A percentile compares a stretch with the other conserved stretches of the same genome.
phyloP scores from a whole-genome alignment of 2,888 invertebrate genomes.

The Hirtodrosophila cameraria region DNA sequence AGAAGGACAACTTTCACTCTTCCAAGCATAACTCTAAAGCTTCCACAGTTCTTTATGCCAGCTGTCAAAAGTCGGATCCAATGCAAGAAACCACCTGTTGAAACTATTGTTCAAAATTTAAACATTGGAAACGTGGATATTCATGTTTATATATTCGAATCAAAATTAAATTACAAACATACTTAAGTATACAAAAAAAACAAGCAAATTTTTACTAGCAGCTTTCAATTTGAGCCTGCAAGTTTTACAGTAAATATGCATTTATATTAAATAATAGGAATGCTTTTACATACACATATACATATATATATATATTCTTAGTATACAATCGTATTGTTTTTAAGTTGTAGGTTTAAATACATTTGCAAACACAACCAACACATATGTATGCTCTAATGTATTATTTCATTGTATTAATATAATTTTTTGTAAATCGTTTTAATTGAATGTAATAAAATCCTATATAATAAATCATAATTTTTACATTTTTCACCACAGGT shows the following conservation, averaged over 20 bases:
- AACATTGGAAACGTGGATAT: constrained; percentile 38
- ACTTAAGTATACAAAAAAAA: constrained; percentile 35
- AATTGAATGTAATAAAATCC: constrained; percentile 64
- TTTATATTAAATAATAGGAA: constrained; percentile 62
- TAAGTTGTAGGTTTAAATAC: constrained; percentile 61
- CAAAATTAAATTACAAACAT: constrained; percentile 51
- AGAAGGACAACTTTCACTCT: constrained; percentile 55
- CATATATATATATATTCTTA: constrained; percentile 43
- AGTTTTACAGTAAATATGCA: constrained; percentile 67
- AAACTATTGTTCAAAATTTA: constrained; percentile 41
- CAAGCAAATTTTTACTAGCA: constrained; percentile 51
- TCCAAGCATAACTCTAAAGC: constrained; percentile 40
- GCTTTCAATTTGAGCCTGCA: constrained; percentile 53
- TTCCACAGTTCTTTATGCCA: constrained; percentile 43
- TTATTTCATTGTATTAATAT: constrained; percentile 58
- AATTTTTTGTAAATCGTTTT: constrained; percentile 69
- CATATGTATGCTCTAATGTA: constrained; percentile 65
- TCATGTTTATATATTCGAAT: constrained; percentile 56
- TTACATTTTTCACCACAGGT: too few species aligned
- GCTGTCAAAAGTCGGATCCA: constrained; percentile 69
- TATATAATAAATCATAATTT: constrained; percentile 22
- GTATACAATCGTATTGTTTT: constrained; percentile 42
- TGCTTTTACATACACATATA: too few species aligned
- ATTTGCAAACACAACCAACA: constrained; percentile 58
- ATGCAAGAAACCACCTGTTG: constrained; percentile 84